Evolutionary conservation across 2,113 vertebrate genomes (phyloP).

Genomic region (Callopanchax toddi): DNA sequence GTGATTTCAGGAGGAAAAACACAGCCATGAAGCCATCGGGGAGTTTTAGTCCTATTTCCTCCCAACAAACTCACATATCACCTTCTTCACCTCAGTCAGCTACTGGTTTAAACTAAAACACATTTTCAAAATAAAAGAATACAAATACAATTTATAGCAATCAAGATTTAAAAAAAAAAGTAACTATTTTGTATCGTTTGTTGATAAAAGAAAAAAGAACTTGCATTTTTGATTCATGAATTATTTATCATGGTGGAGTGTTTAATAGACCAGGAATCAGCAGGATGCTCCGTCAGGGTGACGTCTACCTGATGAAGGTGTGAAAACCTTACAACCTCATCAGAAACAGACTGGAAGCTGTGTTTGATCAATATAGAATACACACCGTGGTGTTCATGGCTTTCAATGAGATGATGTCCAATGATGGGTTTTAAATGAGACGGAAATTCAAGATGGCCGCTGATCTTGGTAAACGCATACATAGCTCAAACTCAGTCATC

Average conservation of each 20-base stretch:
- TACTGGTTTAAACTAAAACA: neutral
- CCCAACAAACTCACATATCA: neutral
- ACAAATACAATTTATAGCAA: neutral
- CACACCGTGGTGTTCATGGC: too few species aligned
- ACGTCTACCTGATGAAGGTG: neutral
- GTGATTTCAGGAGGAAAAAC: slow-evolving; percentile 51
- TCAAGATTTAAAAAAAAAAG: neutral
- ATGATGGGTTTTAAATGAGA: too few species aligned
- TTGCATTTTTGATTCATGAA: neutral
- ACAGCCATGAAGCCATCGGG: neutral
- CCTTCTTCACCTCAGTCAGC: neutral
- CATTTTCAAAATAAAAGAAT: neutral
- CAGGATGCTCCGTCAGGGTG: neutral
- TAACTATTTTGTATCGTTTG: neutral
- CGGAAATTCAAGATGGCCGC: too few species aligned
- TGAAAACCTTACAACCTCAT: neutral
- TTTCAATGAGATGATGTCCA: too few species aligned
- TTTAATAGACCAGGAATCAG: neutral
- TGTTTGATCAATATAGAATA: too few species aligned
- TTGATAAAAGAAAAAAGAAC: neutral
- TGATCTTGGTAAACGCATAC: too few species aligned
- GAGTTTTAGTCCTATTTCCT: slow-evolving; percentile 1
- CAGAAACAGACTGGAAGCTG: too few species aligned
- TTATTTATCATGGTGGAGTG: too few species aligned
- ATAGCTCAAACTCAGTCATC: too few species aligned